phyloP scores from a whole-genome alignment of 2,113 vertebrate species.

The Pogonocichla stellata region DNA sequence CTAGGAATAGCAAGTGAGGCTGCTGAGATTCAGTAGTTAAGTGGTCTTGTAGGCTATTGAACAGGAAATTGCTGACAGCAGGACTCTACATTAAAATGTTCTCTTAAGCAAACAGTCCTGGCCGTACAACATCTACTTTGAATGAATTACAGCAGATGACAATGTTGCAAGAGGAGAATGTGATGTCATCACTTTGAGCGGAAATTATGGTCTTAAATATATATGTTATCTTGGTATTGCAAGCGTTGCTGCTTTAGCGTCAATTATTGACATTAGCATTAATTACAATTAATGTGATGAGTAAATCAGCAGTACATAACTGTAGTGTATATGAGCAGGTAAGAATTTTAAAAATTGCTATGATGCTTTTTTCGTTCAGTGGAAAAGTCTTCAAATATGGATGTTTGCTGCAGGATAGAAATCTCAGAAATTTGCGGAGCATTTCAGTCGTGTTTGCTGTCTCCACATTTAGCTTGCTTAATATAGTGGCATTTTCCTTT shows the following conservation, averaged over 20 bases:
- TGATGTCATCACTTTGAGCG: neutral
- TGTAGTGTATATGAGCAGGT: neutral
- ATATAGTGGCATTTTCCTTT: neutral
- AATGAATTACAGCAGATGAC: neutral
- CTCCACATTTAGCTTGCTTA: neutral
- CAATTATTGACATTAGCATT: neutral
- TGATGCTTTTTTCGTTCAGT: neutral
- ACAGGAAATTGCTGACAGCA: neutral
- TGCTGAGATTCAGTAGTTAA: neutral
- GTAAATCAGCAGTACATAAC: neutral
- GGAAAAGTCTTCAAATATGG: neutral
- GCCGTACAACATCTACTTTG: neutral
- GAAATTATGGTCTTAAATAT: neutral
- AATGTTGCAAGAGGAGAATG: neutral
- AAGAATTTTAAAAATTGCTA: neutral
- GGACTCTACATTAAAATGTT: neutral
- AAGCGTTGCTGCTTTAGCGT: neutral
- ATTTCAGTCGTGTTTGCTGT: neutral
- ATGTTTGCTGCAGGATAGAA: neutral
- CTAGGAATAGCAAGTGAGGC: neutral
- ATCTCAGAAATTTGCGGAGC: neutral
- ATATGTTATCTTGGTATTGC: neutral
- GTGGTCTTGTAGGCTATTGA: neutral
- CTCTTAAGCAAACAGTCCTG: neutral
- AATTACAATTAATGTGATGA: neutral